Percentiles rank a stretch among this genome's conserved stretches.
These are phyloP conservation scores for Corythaixoides concolor DNA, from an alignment of 2,113 vertebrate species.

Conservation along the genomic window DNA sequence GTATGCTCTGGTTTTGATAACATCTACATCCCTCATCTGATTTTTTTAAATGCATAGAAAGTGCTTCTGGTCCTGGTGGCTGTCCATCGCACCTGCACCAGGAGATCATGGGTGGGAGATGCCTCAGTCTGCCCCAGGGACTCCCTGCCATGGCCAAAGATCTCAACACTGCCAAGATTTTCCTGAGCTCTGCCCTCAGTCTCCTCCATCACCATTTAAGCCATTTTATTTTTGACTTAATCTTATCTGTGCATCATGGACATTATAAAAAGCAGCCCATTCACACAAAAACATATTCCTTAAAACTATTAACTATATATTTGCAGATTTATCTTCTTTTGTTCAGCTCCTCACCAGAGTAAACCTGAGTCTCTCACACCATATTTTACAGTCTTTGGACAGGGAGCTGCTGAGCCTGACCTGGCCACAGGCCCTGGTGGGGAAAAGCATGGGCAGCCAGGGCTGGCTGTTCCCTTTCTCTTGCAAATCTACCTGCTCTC, in stretches of 20 bases:
- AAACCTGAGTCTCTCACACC: neutral
- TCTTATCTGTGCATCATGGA: neutral
- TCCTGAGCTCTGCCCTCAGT: neutral
- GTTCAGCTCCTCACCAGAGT: neutral
- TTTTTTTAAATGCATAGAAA: neutral
- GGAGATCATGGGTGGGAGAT: neutral
- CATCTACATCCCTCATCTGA: neutral
- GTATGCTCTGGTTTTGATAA: neutral
- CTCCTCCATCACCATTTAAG: neutral
- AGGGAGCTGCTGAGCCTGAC: neutral
- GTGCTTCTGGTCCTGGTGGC: neutral
- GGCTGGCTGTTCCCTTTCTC: neutral
- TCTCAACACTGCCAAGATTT: neutral
- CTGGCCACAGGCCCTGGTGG: no score
- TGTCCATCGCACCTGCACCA: neutral
- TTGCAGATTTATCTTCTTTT: neutral
- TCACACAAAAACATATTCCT: neutral
- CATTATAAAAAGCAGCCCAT: neutral
- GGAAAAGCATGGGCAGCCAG: neutral
- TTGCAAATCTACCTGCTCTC: neutral
- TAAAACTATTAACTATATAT: neutral
- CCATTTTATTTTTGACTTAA: neutral
- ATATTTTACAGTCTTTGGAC: neutral
- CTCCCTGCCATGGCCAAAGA: neutral
- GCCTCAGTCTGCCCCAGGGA: neutral